These are phyloP conservation scores for Bombus impatiens DNA, from an alignment of 1,140 invertebrate species.

Conservation along the genomic window DNA sequence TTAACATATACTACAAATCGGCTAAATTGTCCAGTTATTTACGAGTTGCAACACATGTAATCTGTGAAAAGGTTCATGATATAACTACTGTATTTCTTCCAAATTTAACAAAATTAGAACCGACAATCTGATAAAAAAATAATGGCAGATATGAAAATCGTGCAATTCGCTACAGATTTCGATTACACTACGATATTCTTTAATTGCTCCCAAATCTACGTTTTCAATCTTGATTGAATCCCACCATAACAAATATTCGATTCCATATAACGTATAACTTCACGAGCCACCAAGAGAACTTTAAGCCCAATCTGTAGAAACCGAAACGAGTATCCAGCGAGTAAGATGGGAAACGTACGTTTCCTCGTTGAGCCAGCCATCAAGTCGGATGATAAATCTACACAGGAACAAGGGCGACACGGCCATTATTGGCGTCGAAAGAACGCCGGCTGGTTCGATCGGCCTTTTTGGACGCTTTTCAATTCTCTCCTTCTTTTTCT, in stretches of 20 bases:
- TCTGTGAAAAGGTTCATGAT: too few relatives aligned
- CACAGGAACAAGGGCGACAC: slow-evolving; percentile 25
- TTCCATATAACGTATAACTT: background rate
- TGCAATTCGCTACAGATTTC: too few relatives aligned
- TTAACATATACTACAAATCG: too few relatives aligned
- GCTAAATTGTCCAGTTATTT: too few relatives aligned
- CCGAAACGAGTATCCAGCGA: background rate
- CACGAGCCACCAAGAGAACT: too few relatives aligned
- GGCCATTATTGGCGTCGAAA: slow-evolving; percentile 20
- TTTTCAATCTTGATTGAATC: background rate
- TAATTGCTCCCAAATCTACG: too few relatives aligned
- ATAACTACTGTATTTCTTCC: too few relatives aligned
- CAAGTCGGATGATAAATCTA: slow-evolving; percentile 37
- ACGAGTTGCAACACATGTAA: too few relatives aligned
- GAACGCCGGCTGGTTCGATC: slow-evolving; percentile 22
- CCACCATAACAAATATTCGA: background rate
- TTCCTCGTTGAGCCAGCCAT: slow-evolving; percentile 1
- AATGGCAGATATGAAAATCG: too few relatives aligned
- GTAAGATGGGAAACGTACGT: slow-evolving; percentile 8
- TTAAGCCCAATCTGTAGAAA: background rate
- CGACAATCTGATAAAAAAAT: too few relatives aligned
- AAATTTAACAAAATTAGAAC: too few relatives aligned
- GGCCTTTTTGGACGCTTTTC: slow-evolving; percentile 42
- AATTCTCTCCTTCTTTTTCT: slow-evolving; percentile 9
- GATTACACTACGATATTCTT: background rate